Percentiles rank a stretch among this genome's conserved stretches.
phyloP scores from a whole-genome alignment of 2,113 vertebrate genomes.

The Tenrec ecaudatus region DNA sequence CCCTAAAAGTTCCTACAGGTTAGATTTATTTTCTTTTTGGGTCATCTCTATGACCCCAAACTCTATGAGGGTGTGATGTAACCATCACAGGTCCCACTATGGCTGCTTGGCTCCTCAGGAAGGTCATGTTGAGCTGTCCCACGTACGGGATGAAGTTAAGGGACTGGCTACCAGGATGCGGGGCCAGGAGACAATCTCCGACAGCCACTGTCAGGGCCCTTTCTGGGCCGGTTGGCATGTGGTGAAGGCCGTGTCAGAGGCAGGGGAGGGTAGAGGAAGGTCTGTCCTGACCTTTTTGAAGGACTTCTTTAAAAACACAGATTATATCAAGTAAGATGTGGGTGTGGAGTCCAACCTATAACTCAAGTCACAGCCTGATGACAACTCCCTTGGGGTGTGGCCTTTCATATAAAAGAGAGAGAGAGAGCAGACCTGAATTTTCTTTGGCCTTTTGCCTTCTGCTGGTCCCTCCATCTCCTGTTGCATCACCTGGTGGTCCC shows the following conservation, averaged over 20 bases:
- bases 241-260: neutral
- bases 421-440: too few species aligned
- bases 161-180: neutral
- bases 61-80: neutral
- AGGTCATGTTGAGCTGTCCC: neutral
- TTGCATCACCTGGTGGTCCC: too few species aligned
- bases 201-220: neutral
- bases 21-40: neutral
- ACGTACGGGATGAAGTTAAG: neutral
- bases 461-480: too few species aligned
- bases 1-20: neutral
- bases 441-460: too few species aligned
- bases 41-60: conserved; percentile 3
- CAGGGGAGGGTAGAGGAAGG: too few species aligned
- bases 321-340: too few species aligned
- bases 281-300: neutral
- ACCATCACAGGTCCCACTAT: neutral
- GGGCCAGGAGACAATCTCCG: neutral
- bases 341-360: too few species aligned
- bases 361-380: too few species aligned
- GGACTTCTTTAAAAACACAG: neutral
- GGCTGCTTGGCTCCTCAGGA: neutral
- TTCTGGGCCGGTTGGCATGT: too few species aligned
- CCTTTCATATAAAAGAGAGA: too few species aligned
- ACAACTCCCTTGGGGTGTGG: too few species aligned